Percentiles rank a stretch among this genome's conserved stretches.
Evolutionary conservation across 2,797 vertebrate genomes (phyloP).

Genomic region (Phrynocephalus vlangalii): DNA sequence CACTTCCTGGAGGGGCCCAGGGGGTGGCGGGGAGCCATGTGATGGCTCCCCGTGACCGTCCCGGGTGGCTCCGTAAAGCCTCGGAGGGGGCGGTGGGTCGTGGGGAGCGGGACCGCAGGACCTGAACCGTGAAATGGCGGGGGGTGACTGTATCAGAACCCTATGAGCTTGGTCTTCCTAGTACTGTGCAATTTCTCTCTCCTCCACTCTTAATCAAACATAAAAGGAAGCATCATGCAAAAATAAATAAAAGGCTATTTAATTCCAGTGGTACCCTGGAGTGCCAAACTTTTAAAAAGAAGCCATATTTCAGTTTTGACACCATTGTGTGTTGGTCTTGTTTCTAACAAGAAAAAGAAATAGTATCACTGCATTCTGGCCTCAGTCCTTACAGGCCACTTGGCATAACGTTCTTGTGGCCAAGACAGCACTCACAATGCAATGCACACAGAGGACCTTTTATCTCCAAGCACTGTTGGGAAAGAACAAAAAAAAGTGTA

Average conservation of each 20-base stretch:
- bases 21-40: too few species aligned
- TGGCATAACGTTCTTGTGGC: constrained; percentile 59
- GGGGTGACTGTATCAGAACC: too few species aligned
- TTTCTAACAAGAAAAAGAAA: constrained; percentile 49
- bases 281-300: constrained; percentile 38
- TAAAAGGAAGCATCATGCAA: too few species aligned
- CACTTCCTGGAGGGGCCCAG: too few species aligned
- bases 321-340: constrained; percentile 34
- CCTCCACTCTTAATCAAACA: too few species aligned
- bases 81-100: too few species aligned
- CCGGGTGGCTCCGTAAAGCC: too few species aligned
- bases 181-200: too few species aligned
- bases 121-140: too few species aligned
- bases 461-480: neutral
- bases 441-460: constrained; percentile 58
- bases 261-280: constrained; percentile 58
- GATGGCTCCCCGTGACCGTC: too few species aligned
- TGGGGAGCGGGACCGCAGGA: too few species aligned
- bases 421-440: constrained; percentile 54
- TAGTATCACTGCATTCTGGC: constrained; percentile 21
- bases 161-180: too few species aligned
- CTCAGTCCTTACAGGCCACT: constrained; percentile 52
- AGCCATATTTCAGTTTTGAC: constrained; percentile 37
- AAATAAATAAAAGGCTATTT: constrained; percentile 58
- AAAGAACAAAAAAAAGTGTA: constrained; percentile 30